Evolutionary conservation across 1,140 invertebrate genomes (phyloP), one percentile per base, ranked within the genome.

Genomic region (Drosophila pachea): DNA sequence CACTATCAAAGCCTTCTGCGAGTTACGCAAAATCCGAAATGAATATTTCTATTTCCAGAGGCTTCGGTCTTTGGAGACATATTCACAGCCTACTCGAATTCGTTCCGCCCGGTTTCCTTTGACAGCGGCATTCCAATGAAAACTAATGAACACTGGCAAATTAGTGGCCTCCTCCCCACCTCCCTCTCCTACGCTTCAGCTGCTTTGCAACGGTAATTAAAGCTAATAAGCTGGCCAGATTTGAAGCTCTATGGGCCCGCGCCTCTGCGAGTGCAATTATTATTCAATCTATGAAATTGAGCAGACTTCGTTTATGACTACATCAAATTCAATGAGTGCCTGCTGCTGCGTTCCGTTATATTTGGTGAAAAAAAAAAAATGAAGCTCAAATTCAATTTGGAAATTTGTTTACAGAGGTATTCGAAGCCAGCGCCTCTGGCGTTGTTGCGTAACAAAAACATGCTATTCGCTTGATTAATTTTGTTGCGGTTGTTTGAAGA

Each of bases 381-480:
- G 22, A 22, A 22, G 3, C 22, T 22, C 22, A 82, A 78, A 72
- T 83, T 78, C 50, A 82, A 78, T 84, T 70, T 76, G 56, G 59
- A 59, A 68, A 61, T 73, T 67, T 22, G 61, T 74, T 43, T 38
- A 48, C 50, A 69, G 52, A 38, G 38, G 53, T 14, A 68, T 42
- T 49, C 33, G 38, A 52, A 59, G 54, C 48, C 65, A 29, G 22
- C 38, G 48, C 59, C 68, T 50, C 59, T 48, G 59, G 65, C 65
- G 70, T 14, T 45, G 58, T 68, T 52, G 70, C 70, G 70, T 73
- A 58, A 73, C 33, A 43, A 73, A 22, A 73, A 64, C 64, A 43
- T 78, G 60, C 76, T 84, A 73, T 82, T 65, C 76, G 74, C 79
- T 79, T 84, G 79, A 84, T 86, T 84, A 84, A 84, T 84, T 84